Percentiles rank a stretch among this genome's conserved stretches.
Conservation (phyloP, 2,113 vertebrate species). For the Marmota flaviventris region DNA sequence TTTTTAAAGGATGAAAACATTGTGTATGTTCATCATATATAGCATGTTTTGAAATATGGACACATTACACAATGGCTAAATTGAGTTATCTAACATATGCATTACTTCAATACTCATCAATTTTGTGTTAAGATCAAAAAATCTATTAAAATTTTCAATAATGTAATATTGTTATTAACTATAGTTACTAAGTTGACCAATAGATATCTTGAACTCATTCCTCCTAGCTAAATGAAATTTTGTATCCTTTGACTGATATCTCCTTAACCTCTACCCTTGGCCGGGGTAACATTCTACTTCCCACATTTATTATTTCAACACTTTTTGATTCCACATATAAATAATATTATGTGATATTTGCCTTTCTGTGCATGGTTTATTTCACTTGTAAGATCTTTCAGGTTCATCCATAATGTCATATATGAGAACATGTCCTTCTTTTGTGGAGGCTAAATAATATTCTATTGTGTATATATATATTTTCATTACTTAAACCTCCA, state of each 20-base stretch:
- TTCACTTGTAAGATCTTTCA: too few relatives aligned
- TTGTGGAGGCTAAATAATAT: background rate
- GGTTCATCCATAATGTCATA: too few relatives aligned
- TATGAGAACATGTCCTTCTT: too few relatives aligned
- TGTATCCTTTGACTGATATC: too few relatives aligned
- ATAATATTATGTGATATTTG: background rate
- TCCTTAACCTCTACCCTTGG: background rate
- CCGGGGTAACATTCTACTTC: background rate
- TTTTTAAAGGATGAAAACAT: too few relatives aligned
- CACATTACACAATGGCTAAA: too few relatives aligned
- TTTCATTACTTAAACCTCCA: background rate
- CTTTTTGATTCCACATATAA: background rate
- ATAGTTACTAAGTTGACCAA: background rate
- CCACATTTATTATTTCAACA: background rate
- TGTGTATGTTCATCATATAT: too few relatives aligned
- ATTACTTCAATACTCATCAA: background rate
- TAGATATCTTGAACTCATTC: background rate
- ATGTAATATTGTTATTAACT: background rate
- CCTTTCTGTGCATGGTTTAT: too few relatives aligned
- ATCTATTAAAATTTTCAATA: background rate
- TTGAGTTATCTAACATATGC: too few relatives aligned
- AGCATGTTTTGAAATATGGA: too few relatives aligned
- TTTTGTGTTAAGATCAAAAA: background rate
- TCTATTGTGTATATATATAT: background rate
- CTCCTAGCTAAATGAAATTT: too few relatives aligned